Evolutionary conservation across 2,797 vertebrate genomes (phyloP).

Genomic region (Ceyx erithaca): DNA sequence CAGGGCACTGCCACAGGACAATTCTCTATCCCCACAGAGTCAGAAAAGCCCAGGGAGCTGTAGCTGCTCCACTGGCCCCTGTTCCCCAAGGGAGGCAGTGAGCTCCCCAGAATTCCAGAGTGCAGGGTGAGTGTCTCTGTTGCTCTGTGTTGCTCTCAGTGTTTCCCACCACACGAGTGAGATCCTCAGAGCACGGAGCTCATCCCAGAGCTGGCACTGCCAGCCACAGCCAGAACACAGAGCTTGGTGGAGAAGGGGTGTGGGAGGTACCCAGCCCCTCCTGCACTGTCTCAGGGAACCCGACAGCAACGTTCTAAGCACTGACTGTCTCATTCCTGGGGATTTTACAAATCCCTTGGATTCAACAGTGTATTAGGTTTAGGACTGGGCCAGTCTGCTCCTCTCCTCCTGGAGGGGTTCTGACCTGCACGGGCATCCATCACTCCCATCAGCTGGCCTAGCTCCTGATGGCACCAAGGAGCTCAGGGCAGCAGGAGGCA

Average conservation of each 20-base stretch:
- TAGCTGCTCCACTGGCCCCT: too few relatives aligned
- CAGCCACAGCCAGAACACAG: not conserved
- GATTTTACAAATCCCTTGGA: constrained; percentile 9
- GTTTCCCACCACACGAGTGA: too few relatives aligned
- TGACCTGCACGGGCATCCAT: not conserved
- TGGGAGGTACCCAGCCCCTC: not conserved
- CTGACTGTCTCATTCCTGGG: not conserved
- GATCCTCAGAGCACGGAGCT: not conserved
- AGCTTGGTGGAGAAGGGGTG: not conserved
- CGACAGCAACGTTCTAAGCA: not conserved
- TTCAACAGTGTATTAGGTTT: not conserved
- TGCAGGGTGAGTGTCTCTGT: too few relatives aligned
- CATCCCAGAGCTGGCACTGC: not conserved
- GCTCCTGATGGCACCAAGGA: not conserved
- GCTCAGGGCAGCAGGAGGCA: fast-evolving
- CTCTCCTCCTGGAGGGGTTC: not conserved
- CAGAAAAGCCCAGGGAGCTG: too few relatives aligned
- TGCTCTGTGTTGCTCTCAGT: too few relatives aligned
- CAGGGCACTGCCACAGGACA: too few relatives aligned
- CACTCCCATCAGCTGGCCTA: not conserved
- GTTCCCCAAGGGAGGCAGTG: too few relatives aligned
- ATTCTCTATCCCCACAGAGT: too few relatives aligned
- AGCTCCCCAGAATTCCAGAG: too few relatives aligned
- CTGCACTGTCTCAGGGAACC: not conserved
- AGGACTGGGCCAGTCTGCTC: not conserved